Base-by-base conservation (phyloP, 1,140 invertebrate species). In the Pogonomyrmex californicus region DNA sequence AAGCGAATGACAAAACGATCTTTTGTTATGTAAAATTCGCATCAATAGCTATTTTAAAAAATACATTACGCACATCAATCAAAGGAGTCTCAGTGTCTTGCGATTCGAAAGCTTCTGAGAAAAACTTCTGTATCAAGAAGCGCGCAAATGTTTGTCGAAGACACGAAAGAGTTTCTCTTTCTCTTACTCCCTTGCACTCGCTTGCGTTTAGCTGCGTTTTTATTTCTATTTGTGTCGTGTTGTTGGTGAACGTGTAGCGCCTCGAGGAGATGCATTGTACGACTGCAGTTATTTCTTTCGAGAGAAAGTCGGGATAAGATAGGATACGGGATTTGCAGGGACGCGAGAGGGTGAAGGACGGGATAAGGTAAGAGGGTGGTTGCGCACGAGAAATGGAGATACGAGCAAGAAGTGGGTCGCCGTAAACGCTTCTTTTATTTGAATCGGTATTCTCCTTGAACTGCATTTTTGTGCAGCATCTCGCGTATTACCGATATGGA, bases 241-340 rank as follows among this genome's bases (percentile, higher is more conserved):
- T 90, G 88, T 90, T 88, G 88, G 88, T 79, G 85, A 86, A 86
- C 88, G 75, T 89, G 87, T 89, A 89, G 23, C 60, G 88, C 62
- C 88, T 86, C 85, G 70, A 56, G 66, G 68, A 86, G 87, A 89
- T 82, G 87, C 88, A 90, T 90, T 83, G 79, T 83, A 75, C 79
- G 41, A 83, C 79, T 83, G 68, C 68, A 75, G 79, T 83, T 83
- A 75, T 83, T 83, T 75, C 79, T 83, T 83, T 60, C 58, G 54
- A 82, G 66, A 82, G 66, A 49, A 83, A 82, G 79, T 82, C 66
- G 56, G 79, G 79, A 83, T 83, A 75, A 83, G 68, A 83, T 75
- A 75, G 79, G 79, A 83, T 73, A 75, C 79, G 68, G 54, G 79
- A 83, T 83, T 83, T 83, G 56, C 54, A 17, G 66, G n/a, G 41